phyloP scores from a whole-genome alignment of 2,888 invertebrate species.

The Graphium colonna region DNA sequence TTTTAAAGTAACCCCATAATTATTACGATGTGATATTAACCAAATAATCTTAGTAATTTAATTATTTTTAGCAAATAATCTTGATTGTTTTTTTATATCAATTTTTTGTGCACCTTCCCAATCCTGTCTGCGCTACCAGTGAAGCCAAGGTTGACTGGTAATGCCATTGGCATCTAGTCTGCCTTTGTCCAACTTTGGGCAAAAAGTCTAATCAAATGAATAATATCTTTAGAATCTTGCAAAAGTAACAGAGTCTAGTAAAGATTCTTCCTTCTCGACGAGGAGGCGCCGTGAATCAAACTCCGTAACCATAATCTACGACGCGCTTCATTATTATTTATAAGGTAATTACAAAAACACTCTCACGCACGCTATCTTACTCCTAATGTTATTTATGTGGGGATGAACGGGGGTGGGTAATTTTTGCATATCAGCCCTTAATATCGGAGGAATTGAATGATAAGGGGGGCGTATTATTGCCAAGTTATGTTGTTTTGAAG shows the following conservation, averaged over 20 bases:
- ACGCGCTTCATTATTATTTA: conserved; percentile 73
- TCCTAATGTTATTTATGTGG: conserved; percentile 73
- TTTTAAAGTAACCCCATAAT: no score
- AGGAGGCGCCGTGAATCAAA: conserved; percentile 54
- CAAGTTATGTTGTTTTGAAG: background rate
- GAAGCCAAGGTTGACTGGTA: no score
- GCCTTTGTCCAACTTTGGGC: no score
- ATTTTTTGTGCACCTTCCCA: no score
- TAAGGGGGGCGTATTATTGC: conserved; percentile 39
- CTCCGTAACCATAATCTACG: conserved; percentile 69
- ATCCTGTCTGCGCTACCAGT: no score
- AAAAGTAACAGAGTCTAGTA: conserved; percentile 1
- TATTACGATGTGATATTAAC: no score
- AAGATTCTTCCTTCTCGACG: conserved; percentile 13
- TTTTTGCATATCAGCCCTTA: conserved; percentile 73
- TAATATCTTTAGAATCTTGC: no score
- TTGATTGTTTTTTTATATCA: no score
- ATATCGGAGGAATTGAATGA: conserved; percentile 67
- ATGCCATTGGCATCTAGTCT: no score
- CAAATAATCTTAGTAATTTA: no score
- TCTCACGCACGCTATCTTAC: conserved; percentile 67
- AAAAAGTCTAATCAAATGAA: no score
- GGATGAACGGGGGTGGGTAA: conserved; percentile 68
- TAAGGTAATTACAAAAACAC: conserved; percentile 79
- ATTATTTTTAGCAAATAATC: no score